phyloP scores from a whole-genome alignment of 2,888 invertebrate genomes.

The Tuta absoluta region DNA sequence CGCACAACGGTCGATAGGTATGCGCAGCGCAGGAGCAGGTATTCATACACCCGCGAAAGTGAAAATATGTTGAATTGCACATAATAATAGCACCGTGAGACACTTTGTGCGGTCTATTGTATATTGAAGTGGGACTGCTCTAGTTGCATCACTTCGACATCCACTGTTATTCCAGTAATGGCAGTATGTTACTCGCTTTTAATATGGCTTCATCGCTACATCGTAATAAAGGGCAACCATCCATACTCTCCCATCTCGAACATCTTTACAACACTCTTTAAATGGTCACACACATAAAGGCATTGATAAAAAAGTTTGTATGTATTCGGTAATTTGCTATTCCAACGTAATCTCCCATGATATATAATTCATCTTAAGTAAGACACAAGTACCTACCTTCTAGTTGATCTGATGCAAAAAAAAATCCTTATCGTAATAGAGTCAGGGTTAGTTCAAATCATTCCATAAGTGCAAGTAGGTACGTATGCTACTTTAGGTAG shows the following conservation, averaged over 20 bases:
- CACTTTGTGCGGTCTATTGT: conserved; percentile 46
- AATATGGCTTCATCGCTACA: background rate
- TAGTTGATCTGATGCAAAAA: background rate
- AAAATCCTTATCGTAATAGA: no score
- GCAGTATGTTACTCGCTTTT: conserved; percentile 14
- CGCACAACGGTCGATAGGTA: conserved; percentile 15
- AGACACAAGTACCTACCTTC: background rate
- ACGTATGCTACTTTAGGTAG: background rate
- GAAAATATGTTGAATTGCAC: conserved; percentile 62
- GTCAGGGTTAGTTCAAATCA: background rate
- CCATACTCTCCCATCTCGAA: background rate
- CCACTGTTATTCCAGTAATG: conserved; percentile 28
- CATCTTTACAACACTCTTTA: background rate
- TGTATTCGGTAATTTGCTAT: background rate
- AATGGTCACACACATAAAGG: background rate
- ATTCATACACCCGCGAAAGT: conserved; percentile 56
- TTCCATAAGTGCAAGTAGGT: conserved; percentile 7
- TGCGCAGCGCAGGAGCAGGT: background rate
- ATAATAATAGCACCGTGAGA: conserved; percentile 66
- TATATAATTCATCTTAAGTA: background rate
- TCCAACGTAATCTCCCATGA: background rate
- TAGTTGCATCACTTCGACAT: conserved; percentile 45
- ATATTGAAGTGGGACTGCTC: conserved; percentile 44
- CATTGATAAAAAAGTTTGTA: background rate
- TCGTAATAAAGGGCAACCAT: background rate